Percentiles rank a stretch among this genome's conserved stretches.
Conservation (phyloP, 2,797 vertebrate species). For the Hypotaenidia okinawae region DNA sequence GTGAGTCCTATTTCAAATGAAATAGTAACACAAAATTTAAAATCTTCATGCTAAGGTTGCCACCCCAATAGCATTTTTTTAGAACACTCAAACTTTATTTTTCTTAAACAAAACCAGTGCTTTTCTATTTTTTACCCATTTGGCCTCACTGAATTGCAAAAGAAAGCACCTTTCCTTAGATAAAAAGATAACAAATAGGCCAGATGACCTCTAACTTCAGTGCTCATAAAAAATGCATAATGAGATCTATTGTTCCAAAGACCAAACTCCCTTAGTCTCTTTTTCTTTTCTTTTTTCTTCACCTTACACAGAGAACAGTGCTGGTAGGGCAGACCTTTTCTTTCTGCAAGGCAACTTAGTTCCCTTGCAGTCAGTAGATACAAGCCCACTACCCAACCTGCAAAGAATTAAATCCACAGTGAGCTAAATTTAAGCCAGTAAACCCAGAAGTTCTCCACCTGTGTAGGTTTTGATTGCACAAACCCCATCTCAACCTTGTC, state of each 20-base stretch:
- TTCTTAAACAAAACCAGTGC: neutral
- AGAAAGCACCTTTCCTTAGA: neutral
- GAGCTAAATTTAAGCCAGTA: neutral
- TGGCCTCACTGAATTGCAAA: neutral
- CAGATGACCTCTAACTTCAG: neutral
- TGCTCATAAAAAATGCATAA: neutral
- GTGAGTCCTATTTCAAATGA: neutral
- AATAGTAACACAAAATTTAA: neutral
- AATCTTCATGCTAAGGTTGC: neutral
- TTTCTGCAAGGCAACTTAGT: neutral
- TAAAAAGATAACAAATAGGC: slow-evolving; percentile 10
- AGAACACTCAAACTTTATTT: neutral
- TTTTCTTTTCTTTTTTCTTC: neutral
- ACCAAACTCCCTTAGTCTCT: neutral
- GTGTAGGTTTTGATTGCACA: neutral
- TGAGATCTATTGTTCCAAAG: neutral
- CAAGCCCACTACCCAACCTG: neutral
- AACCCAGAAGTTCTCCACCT: neutral
- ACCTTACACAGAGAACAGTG: neutral
- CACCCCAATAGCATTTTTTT: neutral
- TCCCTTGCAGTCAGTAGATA: neutral
- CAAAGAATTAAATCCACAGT: neutral
- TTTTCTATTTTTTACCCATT: neutral
- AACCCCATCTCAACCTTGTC: neutral
- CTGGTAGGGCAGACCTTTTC: neutral